phyloP scores from a whole-genome alignment of 2,888 invertebrate species.

The Chrysotoxum bicinctum region DNA sequence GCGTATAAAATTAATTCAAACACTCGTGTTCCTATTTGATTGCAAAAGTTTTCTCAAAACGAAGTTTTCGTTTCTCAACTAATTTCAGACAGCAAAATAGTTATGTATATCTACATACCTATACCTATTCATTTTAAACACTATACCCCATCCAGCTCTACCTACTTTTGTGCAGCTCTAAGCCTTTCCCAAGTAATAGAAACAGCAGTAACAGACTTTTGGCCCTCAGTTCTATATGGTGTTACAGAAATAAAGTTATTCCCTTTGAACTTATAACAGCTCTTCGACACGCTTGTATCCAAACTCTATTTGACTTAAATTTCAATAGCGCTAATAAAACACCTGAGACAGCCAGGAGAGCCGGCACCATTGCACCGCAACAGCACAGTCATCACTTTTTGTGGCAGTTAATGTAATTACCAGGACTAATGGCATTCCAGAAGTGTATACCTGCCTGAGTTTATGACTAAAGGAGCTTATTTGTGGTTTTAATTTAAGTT shows the following conservation, averaged over 20 bases:
- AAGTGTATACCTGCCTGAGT: neutral
- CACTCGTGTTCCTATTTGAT: conserved; percentile 1
- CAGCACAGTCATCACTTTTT: conserved; percentile 20
- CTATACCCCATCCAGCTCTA: neutral
- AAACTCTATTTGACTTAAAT: conserved; percentile 15
- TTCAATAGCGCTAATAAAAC: conserved; percentile 42
- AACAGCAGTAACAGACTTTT: neutral
- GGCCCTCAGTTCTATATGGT: neutral
- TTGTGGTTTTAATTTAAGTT: conserved; percentile 53
- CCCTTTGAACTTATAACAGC: conserved; percentile 25
- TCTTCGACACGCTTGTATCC: conserved; percentile 44
- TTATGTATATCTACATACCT: too few species aligned
- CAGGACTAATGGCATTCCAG: conserved; percentile 50
- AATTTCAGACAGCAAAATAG: neutral
- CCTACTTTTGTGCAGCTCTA: neutral
- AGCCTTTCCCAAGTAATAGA: neutral
- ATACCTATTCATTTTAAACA: neutral
- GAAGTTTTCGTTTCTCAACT: neutral
- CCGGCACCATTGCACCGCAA: conserved; percentile 37
- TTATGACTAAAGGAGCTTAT: conserved; percentile 2
- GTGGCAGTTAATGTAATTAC: conserved; percentile 59
- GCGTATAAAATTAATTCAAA: conserved; percentile 18
- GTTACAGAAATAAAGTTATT: conserved; percentile 2
- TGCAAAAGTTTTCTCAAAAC: conserved; percentile 5
- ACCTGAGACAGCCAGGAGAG: neutral